Base-by-base conservation (phyloP, 2,113 vertebrate species). In the Chloropsis cyanopogon region DNA sequence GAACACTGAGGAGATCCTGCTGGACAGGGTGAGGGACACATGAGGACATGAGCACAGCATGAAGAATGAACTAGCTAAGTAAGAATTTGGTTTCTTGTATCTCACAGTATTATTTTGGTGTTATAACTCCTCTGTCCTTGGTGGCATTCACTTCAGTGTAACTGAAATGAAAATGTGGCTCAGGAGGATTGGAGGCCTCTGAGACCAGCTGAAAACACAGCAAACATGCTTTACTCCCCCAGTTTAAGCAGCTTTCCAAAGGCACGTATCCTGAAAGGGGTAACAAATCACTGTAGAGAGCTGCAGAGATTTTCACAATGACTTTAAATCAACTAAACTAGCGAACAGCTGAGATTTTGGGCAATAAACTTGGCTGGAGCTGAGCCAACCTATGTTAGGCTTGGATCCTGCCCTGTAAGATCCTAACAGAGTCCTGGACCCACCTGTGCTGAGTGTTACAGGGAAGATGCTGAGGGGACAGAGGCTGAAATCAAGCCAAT, bases 21-120 rank as follows among this genome's bases (percentile, higher is more conserved):
- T 46, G 41, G 37, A 25, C 33, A 33, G 21, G 11, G 28, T 21
- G 35, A 83, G 39, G 63, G 31, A 70, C 26, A 64, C n/a, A 25
- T 0, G 0, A n/a, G 52, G 39, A 76, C n/a, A 70, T 7, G 20
- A 46, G 16, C 26, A 66, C 10, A 50, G 12, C 5, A 11, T 44
- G 21, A 71, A 76, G n/a, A n/a, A 53, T 26, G 57, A 93, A 71
- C 3, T 8, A 29, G 21, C 4, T 82, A 65, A 90, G 49, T 22
- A 76, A 82, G 4, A 5, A 19, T 44, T 35, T 79, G 13, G 2
- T 42, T 76, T 69, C 18, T 69, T 84, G 23, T 28, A 46, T 66
- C 52, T 75, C 69, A n/a, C 24, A 44, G 44, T 29, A 29, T 42
- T 69, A n/a, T 37, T 60, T 19, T 56, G 22, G 33, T 46, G 20